Evolutionary conservation across 1,140 invertebrate species (phyloP), one percentile per base, ranked within the genome.

Genomic region (Drosophila pseudoananassae): DNA sequence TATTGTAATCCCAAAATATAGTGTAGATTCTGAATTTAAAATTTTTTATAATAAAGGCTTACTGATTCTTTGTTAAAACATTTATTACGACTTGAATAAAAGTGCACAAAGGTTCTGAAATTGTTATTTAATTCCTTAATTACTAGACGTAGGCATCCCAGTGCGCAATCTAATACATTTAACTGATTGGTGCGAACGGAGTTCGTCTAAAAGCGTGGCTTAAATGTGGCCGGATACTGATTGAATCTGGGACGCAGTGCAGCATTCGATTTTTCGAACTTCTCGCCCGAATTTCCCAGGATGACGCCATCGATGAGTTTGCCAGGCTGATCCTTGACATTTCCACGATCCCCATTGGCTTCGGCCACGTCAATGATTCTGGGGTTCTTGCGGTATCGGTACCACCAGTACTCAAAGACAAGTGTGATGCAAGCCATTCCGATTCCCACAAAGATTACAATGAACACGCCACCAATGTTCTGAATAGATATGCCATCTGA

Each of bases 391-490:
- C 94, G 93, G 91, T 95, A 96, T 47, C 96, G 95, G 90, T 98
- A 98, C 94, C 97, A 98, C 95, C 97, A 99, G 84, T 98, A 99
- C 92, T 99, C 98, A 45, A 98, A 95, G 0, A 95, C 95, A n/a
- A 99, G 92, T 0, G 98, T 98, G 25, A 99, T 92, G 76, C 98
- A 97, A 8, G 98, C 97, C 79, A 98, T 93, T 0, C 96, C 96
- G 43, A 99, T 98, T 0, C 98, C 98, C 51, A 98, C 97, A 77
- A 98, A 97, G 71, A 99, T 98, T 0, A 98, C 97, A 46, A 99
- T 98, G 87, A 99, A 99, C 0, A 99, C 98, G 0, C 98, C 98
- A 40, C 98, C 98, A 68, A 99, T 99, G 91, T 99, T 99, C 76
- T 98, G 95, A 71, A 99, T 99, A 60, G 97, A 98, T 81, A 99